Evolutionary conservation across 2,888 invertebrate species (phyloP), one percentile per base, ranked within the genome.

Genomic region (Phortica okadai): DNA sequence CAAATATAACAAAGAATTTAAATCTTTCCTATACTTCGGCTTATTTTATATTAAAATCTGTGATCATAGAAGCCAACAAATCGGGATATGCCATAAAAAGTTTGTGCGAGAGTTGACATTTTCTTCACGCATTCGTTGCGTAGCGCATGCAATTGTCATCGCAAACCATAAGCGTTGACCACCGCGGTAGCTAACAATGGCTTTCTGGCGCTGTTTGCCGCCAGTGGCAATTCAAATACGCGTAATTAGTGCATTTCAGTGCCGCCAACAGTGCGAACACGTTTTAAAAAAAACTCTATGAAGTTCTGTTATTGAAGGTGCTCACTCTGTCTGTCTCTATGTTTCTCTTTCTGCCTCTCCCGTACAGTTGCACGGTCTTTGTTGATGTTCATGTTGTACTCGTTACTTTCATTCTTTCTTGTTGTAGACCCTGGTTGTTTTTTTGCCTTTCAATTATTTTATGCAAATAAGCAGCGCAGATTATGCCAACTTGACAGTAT

Each of bases 401-500:
- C 16, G 42, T 44, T 44, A 16, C 33, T 67, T 67, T 67, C 4
- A 16, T 67, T 16, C 6, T 42, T 25, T 7, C 10, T 8, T 14
- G 8, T 50, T 70, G 50, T 54, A n/a, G 70, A 54, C 25, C 21
- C 21, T 21, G 21, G 54, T 33, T 5, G 2, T 33, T 72, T 56
- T 85, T 84, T 86, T 82, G 85, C 83, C 87, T 87, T 86, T 86
- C 85, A 86, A 86, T 86, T 86, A 86, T 86, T 86, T 86, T 86
- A 86, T 86, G 85, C 87, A 86, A 86, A 86, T 86, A 86, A 87
- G 85, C 82, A 85, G 84, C 82, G 79, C 81, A 87, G 85, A 86
- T 86, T 86, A 86, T 87, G 84, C 87, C 84, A 85, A 85, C 85
- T 86, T 87, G 82, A 83, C 85, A 82, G 83, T 81, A 83, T 82